Base-by-base conservation (phyloP, 2,113 vertebrate species). In the Synchiropus splendidus region DNA sequence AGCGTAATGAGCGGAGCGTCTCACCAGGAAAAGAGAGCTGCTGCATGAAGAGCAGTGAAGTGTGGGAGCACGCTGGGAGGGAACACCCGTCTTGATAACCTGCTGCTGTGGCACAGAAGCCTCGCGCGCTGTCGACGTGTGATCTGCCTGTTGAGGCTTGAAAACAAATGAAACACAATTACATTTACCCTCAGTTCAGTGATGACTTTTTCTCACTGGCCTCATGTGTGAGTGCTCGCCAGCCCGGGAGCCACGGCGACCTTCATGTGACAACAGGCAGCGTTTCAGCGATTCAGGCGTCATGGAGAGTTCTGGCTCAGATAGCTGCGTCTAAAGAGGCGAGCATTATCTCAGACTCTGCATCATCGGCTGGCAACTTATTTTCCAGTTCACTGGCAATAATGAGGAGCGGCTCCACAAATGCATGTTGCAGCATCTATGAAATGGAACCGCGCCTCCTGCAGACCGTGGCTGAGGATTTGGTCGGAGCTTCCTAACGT, bases 341-440 rank as follows among this genome's bases (percentile, higher is more conserved):
- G 31, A 43, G 11, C 65, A 70, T 77, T 66, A 77, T 69, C 71
- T 65, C 49, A 42, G 55, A 70, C 42, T 60, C 59, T 74, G 77
- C 72, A 63, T 61, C 72, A 59, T 13, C 61, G 60, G 51, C 61
- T 74, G 62, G 48, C 54, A 77, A 81, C 75, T 81, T 83, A 70
- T 89, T 86, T 87, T 86, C 80, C 81, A 85, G 72, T 78, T 83
- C 75, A 77, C 45, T 78, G 79, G 67, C 51, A 86, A 78, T 80
- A 82, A 64, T 36, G 55, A 58, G 38, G 52, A 70, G 75, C 63
- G 58, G 66, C 54, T 77, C 77, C 66, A 79, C 81, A 80, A 79
- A 84, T 74, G 72, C 74, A 75, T 74, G 48, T 62, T 56, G 60
- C 54, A 44, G 67, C 36, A 15, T 45, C 48, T 36, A 33, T 33